These are phyloP conservation scores for Minunthozetes semirufus DNA, from an alignment of 2,888 invertebrate species.

Conservation along the genomic window DNA sequence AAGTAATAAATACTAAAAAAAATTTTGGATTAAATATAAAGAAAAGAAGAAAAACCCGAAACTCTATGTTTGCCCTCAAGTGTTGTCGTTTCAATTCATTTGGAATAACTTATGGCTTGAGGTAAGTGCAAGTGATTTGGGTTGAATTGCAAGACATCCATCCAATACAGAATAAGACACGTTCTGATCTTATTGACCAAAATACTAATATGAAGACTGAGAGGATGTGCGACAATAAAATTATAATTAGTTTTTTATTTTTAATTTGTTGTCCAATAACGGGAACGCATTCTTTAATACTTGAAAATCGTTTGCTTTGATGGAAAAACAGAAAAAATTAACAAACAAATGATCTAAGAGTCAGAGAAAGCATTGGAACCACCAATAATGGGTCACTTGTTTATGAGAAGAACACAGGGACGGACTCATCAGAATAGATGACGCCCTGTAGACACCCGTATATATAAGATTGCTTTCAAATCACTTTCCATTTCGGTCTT, in stretches of 20 bases:
- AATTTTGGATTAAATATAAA: neutral
- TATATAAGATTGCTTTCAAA: constrained; percentile 9
- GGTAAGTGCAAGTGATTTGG: neutral
- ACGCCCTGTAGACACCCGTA: constrained; percentile 18
- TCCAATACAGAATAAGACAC: neutral
- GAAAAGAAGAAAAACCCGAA: neutral
- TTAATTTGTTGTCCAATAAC: neutral
- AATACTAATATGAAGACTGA: neutral
- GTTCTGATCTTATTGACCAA: neutral
- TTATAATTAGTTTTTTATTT: neutral
- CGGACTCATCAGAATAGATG: constrained; percentile 11
- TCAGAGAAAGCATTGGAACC: neutral
- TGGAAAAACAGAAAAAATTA: neutral
- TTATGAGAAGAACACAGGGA: neutral
- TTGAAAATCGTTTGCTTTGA: neutral
- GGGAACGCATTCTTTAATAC: neutral
- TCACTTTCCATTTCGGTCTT: constrained; percentile 27
- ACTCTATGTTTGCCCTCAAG: neutral
- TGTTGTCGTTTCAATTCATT: neutral
- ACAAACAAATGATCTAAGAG: neutral
- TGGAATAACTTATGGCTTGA: neutral
- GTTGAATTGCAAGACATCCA: constrained; percentile 14
- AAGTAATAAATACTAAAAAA: neutral
- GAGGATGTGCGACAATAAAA: neutral
- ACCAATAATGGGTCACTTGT: constrained; percentile 13